Conservation (phyloP, 2,888 invertebrate genomes). For the Trichogramma evanescens region DNA sequence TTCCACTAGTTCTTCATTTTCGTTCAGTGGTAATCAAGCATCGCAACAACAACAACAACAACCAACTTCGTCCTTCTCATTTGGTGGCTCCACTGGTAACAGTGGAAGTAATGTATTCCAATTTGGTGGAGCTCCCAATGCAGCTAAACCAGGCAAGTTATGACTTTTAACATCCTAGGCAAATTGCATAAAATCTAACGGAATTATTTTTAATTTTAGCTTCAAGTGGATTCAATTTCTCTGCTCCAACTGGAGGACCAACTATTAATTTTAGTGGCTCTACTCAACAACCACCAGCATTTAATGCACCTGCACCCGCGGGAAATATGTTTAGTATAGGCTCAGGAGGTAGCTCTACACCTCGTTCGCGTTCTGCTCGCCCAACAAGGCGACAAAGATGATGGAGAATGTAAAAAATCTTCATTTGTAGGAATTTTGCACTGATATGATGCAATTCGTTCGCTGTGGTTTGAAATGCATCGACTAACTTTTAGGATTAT, state of each 20-base stretch:
- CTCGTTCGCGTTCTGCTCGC: conserved; percentile 43
- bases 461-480: no score
- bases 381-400: conserved; percentile 42
- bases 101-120: conserved; percentile 29
- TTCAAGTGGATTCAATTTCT: conserved; percentile 40
- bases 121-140: conserved; percentile 26
- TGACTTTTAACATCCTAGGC: background rate
- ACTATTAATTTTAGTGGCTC: conserved; percentile 33
- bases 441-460: no score
- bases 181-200: background rate
- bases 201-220: background rate
- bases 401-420: conserved; percentile 41
- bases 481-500: no score
- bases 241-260: conserved; percentile 33
- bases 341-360: conserved; percentile 42
- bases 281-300: conserved; percentile 23
- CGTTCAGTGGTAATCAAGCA: conserved; percentile 25
- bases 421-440: no score
- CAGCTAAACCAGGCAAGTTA: conserved; percentile 31
- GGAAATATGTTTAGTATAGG: conserved; percentile 50
- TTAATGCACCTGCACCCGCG: conserved; percentile 21
- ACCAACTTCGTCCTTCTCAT: conserved; percentile 21
- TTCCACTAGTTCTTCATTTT: conserved; percentile 21
- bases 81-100: conserved; percentile 12
- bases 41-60: conserved; percentile 4